These are phyloP conservation scores for Plutomurus gul DNA, from an alignment of 1,140 invertebrate species.

Conservation along the genomic window DNA sequence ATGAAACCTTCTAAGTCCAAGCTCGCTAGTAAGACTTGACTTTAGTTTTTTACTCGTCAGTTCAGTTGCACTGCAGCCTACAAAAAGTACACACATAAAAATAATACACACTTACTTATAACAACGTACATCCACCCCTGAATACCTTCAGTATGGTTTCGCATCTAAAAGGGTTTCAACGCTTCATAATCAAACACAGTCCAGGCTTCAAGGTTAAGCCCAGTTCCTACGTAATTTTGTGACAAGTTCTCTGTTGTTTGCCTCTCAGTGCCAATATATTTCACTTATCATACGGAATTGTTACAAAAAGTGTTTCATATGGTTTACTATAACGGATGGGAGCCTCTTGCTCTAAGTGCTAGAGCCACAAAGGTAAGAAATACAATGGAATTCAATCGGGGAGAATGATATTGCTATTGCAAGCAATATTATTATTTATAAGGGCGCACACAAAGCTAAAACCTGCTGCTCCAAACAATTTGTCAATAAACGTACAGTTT, in stretches of 20 bases:
- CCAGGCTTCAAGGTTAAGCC: conserved; percentile 21
- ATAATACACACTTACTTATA: conserved; percentile 6
- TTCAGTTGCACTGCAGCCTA: conserved; percentile 9
- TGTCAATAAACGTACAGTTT: no score
- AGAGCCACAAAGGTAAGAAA: background rate
- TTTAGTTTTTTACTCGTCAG: conserved; percentile 18
- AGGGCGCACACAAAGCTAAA: no score
- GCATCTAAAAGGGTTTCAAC: conserved; percentile 27
- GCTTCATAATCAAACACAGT: background rate
- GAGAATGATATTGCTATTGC: no score
- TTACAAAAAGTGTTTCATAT: background rate
- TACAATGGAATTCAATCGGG: no score
- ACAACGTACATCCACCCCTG: conserved; percentile 20
- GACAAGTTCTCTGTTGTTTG: conserved; percentile 6
- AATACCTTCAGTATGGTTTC: conserved; percentile 30
- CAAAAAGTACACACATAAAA: conserved; percentile 21
- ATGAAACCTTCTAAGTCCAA: conserved; percentile 43
- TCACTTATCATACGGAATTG: background rate
- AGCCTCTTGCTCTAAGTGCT: conserved; percentile 14
- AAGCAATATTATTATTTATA: no score
- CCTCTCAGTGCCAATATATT: conserved; percentile 1
- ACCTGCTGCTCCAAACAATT: no score
- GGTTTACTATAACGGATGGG: conserved; percentile 3
- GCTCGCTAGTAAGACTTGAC: background rate
- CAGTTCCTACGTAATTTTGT: background rate